Conservation (phyloP, 2,888 invertebrate genomes). For the Deilephila elpenor region DNA sequence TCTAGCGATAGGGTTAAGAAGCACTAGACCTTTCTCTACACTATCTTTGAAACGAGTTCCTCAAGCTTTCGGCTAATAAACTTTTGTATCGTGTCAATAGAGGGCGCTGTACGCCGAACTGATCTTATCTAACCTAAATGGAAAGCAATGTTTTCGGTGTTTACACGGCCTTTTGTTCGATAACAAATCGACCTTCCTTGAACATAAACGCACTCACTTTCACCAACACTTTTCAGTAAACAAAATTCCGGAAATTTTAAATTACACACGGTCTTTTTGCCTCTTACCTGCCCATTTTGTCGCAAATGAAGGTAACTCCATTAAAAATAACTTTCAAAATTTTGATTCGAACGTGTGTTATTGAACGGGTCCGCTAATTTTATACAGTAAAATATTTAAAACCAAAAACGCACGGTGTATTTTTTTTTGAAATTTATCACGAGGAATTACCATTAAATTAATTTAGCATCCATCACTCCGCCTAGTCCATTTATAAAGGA, state of each 20-base stretch:
- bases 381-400: not conserved
- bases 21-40: slow-evolving; percentile 21
- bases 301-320: slow-evolving; percentile 65
- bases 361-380: not conserved
- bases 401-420: not conserved
- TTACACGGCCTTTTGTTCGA: slow-evolving; percentile 38
- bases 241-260: slow-evolving; percentile 69
- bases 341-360: not conserved
- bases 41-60: slow-evolving; percentile 28
- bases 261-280: slow-evolving; percentile 54
- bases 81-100: slow-evolving; percentile 41
- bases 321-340: slow-evolving; percentile 38
- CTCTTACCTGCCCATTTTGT: slow-evolving; percentile 63
- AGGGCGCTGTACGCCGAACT: slow-evolving; percentile 54
- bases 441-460: too few species aligned
- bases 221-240: slow-evolving; percentile 68
- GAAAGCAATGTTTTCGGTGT: slow-evolving; percentile 43
- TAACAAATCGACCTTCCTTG: slow-evolving; percentile 58
- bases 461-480: not conserved
- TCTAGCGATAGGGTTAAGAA: slow-evolving; percentile 39
- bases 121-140: slow-evolving; percentile 44
- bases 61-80: not conserved
- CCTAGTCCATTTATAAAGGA: not conserved
- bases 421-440: not conserved
- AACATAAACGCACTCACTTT: slow-evolving; percentile 63